phyloP scores from a whole-genome alignment of 1,140 invertebrate genomes.

The Leptinotarsa texana region DNA sequence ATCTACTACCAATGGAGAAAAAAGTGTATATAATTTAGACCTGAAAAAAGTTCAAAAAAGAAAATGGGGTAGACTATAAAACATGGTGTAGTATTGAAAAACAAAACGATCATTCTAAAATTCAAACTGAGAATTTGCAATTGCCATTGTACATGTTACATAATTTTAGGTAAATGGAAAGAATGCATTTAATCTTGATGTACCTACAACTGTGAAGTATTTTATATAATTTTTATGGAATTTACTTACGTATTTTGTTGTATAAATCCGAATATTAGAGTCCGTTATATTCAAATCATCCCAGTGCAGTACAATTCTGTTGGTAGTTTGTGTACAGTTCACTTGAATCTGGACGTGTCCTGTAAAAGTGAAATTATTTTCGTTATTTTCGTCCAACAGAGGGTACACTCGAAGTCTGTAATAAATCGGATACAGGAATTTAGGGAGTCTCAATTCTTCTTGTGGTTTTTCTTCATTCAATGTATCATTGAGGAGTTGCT shows the following conservation, averaged over 20 bases:
- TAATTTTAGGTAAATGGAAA: neutral
- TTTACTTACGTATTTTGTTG: slow-evolving; percentile 28
- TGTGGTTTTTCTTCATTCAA: slow-evolving; percentile 42
- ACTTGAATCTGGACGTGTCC: slow-evolving; percentile 45
- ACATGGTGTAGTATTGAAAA: no score
- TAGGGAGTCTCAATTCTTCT: slow-evolving; percentile 45
- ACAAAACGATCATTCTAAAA: no score
- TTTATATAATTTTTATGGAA: no score
- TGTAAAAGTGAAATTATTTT: slow-evolving; percentile 48
- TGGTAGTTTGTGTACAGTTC: slow-evolving; percentile 40
- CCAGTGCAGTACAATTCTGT: slow-evolving; percentile 46
- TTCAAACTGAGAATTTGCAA: no score
- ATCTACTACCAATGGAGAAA: no score
- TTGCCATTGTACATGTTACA: neutral
- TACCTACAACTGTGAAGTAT: neutral
- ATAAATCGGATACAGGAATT: slow-evolving; percentile 37
- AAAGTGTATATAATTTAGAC: no score
- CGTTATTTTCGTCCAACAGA: slow-evolving; percentile 41
- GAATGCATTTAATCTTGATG: neutral
- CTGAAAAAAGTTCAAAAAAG: no score
- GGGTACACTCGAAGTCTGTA: slow-evolving; percentile 47
- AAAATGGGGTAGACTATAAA: no score
- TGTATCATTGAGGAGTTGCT: slow-evolving; percentile 47
- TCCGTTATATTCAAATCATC: slow-evolving; percentile 43
- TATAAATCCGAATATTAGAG: slow-evolving; percentile 37